Percentiles rank a stretch among this genome's conserved stretches.
Evolutionary conservation across 2,888 invertebrate species (phyloP).

Genomic region (Ormyrus pomaceus): DNA sequence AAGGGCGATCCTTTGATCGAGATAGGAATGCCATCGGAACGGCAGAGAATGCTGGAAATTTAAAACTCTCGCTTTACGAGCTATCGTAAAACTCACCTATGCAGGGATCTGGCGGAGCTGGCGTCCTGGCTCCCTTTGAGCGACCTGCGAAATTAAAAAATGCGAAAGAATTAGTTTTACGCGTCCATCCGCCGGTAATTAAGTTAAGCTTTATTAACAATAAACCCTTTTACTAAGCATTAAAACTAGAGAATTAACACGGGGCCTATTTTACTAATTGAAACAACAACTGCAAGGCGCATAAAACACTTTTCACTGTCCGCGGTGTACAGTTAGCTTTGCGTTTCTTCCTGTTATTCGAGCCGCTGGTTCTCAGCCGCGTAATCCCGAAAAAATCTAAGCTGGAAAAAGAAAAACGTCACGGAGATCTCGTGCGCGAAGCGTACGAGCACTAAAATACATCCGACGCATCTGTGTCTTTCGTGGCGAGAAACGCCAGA

Average conservation of each 20-base stretch:
- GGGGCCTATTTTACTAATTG: not conserved
- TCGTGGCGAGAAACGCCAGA: conserved; percentile 11
- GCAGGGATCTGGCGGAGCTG: conserved; percentile 60
- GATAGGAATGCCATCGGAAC: conserved; percentile 41
- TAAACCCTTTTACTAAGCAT: not conserved
- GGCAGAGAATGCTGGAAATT: conserved; percentile 46
- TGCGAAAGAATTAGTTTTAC: not conserved
- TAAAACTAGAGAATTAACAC: not conserved
- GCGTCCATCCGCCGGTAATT: conserved; percentile 11
- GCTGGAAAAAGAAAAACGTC: not conserved
- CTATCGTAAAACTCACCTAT: conserved; percentile 65
- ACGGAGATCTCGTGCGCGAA: not conserved
- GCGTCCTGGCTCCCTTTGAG: conserved; percentile 64
- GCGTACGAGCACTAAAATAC: conserved; percentile 16
- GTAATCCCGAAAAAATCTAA: not conserved
- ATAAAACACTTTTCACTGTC: not conserved
- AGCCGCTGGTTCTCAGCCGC: not conserved
- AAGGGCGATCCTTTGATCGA: conserved; percentile 24
- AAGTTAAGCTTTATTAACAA: conserved; percentile 36
- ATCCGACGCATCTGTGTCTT: conserved; percentile 27
- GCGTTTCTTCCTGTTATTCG: conserved; percentile 12
- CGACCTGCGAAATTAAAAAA: conserved; percentile 65
- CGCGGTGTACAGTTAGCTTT: not conserved
- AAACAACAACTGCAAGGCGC: too few species aligned
- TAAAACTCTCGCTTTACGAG: conserved; percentile 52